Evolutionary conservation across 2,888 invertebrate genomes (phyloP), one percentile per base, ranked within the genome.

Genomic region (Drosophila dives): DNA sequence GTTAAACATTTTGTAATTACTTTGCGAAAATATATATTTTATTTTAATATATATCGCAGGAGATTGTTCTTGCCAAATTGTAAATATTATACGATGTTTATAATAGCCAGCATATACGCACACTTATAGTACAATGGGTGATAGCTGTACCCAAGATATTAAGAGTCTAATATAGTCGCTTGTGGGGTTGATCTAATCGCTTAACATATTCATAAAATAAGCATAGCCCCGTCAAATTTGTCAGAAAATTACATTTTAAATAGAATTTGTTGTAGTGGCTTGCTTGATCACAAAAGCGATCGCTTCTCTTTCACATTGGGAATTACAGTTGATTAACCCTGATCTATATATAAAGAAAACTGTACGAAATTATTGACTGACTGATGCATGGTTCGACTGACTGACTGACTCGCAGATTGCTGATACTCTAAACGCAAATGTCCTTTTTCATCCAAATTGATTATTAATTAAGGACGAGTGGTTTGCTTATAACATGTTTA

Each of bases 241-340:
- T 69, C 54, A 48, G 64, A 69, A 62, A 36, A 55, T 15, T 42
- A 51, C 49, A 77, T 73, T 77, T 81, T 71, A 77, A 81, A 75
- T 79, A 73, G 69, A 70, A 34, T 63, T 62, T n/a, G 55, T 51
- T 77, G 66, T 71, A 77, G 75, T 80, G 61, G 77, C 61, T 73
- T 79, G 82, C 79, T 82, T 76, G 79, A 82, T 75, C 81, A 71
- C 65, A 68, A 79, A 75, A 55, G 49, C 40, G 50, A n/a, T 59
- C 26, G 26, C 38, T 23, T 12, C 56, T 63, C 64, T 51, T 49
- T 55, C 69, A 34, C 69, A 69, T 64, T 79, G 69, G 63, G 58
- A 68, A 45, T 71, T 81, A 75, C 55, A 81, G 82, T 71, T 66
- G 75, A 26, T 78, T 73, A 55, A 50, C 29, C 26, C 61, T 29